Percentiles rank a stretch among this genome's conserved stretches.
Evolutionary conservation across 2,888 invertebrate species (phyloP).

Genomic region (Heteromyza rotundicornis): DNA sequence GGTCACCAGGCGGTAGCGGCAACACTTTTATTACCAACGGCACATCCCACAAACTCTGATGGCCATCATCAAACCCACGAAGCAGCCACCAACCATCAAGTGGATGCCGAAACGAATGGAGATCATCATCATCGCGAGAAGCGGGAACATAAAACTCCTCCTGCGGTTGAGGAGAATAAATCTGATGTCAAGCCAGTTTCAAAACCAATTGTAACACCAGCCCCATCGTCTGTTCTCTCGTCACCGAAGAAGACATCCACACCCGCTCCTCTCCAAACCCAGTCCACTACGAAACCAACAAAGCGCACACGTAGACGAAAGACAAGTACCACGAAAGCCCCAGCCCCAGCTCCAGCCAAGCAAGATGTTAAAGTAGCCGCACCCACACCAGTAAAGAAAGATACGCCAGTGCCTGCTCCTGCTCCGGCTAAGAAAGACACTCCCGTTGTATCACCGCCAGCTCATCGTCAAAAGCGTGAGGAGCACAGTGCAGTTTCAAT

Average conservation of each 20-base stretch:
- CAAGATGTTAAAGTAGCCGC: background rate
- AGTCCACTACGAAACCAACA: background rate
- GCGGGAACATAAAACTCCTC: background rate
- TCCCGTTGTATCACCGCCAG: background rate
- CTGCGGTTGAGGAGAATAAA: background rate
- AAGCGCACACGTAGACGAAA: slow-evolving; percentile 9
- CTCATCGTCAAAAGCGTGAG: slow-evolving; percentile 38
- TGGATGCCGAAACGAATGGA: background rate
- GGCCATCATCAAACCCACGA: background rate
- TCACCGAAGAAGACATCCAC: background rate
- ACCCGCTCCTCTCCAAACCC: background rate
- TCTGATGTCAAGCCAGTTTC: slow-evolving; percentile 13
- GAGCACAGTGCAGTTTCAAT: slow-evolving; percentile 1
- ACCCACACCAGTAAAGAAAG: background rate
- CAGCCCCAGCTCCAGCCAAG: slow-evolving; percentile 3
- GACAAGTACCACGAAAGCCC: background rate
- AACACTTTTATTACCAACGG: background rate
- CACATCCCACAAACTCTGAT: background rate
- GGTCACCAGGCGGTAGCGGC: slow-evolving; percentile 12
- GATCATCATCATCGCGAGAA: background rate
- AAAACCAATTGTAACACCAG: background rate
- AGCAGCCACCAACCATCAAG: background rate
- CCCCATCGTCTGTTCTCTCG: background rate
- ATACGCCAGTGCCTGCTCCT: background rate
- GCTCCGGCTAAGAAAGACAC: background rate